phyloP scores from a whole-genome alignment of 2,888 invertebrate species.

The Drosophila subsilvestris region DNA sequence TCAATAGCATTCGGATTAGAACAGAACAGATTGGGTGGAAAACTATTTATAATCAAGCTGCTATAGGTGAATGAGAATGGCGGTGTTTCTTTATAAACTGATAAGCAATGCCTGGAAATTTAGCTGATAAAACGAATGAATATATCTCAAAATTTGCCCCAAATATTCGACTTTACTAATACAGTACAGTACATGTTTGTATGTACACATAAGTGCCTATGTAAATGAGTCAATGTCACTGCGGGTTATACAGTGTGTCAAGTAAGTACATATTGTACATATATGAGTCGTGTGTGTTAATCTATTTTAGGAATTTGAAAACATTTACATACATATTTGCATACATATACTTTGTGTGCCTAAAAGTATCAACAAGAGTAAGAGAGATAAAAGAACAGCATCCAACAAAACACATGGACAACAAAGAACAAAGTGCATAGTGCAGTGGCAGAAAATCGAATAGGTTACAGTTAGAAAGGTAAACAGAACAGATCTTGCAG shows the following conservation, averaged over 20 bases:
- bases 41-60: conserved; percentile 24
- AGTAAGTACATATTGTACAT: conserved; percentile 10
- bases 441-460: conserved; percentile 28
- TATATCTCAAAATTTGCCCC: conserved; percentile 9
- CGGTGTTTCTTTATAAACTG: conserved; percentile 33
- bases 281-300: not conserved
- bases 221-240: not conserved
- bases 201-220: not conserved
- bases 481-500: conserved; percentile 4
- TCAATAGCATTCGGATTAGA: conserved; percentile 6
- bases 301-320: conserved; percentile 15
- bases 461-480: not conserved
- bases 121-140: conserved; percentile 13
- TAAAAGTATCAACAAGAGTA: not conserved
- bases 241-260: not conserved
- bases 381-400: conserved; percentile 33
- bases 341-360: not conserved
- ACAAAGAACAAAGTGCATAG: conserved; percentile 25
- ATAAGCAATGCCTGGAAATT: conserved; percentile 31
- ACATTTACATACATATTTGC: conserved; percentile 1
- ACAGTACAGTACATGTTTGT: conserved; percentile 9
- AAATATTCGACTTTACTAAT: conserved; percentile 3
- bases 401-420: conserved; percentile 20
- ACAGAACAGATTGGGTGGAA: conserved; percentile 13
- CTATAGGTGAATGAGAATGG: not conserved